Evolutionary conservation across 2,113 vertebrate genomes (phyloP).

Genomic region (Cochlearius cochlearius): DNA sequence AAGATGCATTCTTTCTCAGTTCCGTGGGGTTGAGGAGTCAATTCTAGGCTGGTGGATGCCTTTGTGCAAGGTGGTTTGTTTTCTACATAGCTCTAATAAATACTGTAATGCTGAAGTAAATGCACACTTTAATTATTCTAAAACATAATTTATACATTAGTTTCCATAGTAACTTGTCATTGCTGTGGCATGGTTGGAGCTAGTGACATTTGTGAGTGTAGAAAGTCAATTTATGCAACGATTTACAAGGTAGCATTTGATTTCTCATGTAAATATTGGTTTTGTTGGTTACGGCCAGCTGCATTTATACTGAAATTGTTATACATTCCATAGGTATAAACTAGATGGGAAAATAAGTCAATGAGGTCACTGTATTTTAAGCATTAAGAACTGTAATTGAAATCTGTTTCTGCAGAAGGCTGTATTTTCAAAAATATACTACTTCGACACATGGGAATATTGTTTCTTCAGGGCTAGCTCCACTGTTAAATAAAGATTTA

Average conservation of each 20-base stretch:
- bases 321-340: neutral
- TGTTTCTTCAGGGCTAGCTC: constrained; percentile 37
- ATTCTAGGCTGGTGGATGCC: neutral
- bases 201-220: constrained; percentile 16
- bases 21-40: neutral
- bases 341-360: neutral
- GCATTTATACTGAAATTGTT: neutral
- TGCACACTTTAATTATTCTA: constrained; percentile 30
- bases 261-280: neutral
- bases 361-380: constrained; percentile 5
- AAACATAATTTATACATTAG: constrained; percentile 42
- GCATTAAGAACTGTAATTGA: neutral
- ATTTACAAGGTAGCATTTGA: neutral
- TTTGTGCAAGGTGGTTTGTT: neutral
- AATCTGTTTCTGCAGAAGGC: constrained; percentile 26
- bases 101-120: neutral
- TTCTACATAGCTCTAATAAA: neutral
- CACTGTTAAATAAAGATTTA: constrained; percentile 61
- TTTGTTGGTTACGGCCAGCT: neutral
- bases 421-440: neutral
- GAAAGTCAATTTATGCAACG: neutral
- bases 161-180: constrained; percentile 59
- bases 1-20: neutral
- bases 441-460: neutral
- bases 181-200: neutral